Percentiles rank a stretch among this genome's conserved stretches.
Conservation (phyloP, 2,113 vertebrate genomes). For the Corythoichthys haematopterus region DNA sequence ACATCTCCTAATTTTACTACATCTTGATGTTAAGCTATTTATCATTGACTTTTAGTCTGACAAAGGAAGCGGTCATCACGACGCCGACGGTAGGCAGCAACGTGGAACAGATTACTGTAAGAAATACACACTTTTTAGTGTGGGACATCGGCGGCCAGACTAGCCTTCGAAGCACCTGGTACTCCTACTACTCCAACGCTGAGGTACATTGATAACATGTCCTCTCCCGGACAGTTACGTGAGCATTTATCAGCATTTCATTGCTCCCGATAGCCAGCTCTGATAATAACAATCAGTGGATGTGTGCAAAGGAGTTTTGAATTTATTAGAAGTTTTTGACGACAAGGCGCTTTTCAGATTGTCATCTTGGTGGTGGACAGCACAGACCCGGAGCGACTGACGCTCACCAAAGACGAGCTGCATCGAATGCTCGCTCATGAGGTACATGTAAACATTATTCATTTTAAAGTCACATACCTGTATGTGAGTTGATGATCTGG, state of each 20-base stretch:
- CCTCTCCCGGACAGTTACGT: background rate
- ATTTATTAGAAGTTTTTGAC: background rate
- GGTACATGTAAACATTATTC: conserved; percentile 69
- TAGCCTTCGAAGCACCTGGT: conserved; percentile 76
- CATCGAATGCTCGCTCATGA: conserved; percentile 82
- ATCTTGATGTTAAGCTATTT: too few relatives aligned
- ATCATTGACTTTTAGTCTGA: conserved; percentile 61
- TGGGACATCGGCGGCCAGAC: conserved; percentile 84
- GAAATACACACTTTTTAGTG: conserved; percentile 78
- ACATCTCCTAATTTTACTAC: background rate
- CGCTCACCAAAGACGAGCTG: conserved; percentile 73
- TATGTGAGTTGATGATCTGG: too few relatives aligned
- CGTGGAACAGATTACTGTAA: conserved; percentile 76
- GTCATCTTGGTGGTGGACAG: conserved; percentile 84
- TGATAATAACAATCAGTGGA: background rate
- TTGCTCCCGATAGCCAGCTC: background rate
- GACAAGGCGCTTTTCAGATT: conserved; percentile 62
- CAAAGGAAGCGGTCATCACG: conserved; percentile 79
- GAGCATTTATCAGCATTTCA: background rate
- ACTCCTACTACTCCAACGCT: conserved; percentile 76
- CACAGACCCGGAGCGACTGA: conserved; percentile 77
- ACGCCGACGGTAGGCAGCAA: conserved; percentile 82
- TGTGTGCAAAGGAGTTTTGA: background rate
- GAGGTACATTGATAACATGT: conserved; percentile 63
- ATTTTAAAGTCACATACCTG: too few relatives aligned